Conservation (phyloP, 2,888 invertebrate genomes). For the Cephus sareptanus region DNA sequence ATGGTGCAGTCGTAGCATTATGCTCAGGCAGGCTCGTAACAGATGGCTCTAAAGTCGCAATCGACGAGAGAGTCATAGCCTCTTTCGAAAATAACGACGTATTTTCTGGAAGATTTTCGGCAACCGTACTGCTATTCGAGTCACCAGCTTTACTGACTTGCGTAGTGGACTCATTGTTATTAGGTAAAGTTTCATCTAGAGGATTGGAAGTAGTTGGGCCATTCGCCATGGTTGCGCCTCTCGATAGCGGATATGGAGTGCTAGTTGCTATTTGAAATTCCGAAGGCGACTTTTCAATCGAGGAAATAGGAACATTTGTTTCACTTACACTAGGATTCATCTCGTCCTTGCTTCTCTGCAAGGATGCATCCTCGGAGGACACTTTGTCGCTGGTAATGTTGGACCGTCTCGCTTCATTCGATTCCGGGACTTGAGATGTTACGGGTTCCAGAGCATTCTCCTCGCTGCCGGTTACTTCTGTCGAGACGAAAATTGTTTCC, state of each 20-base stretch:
- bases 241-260: conserved; percentile 39
- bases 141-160: neutral
- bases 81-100: neutral
- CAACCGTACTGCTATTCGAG: conserved; percentile 1
- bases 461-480: conserved; percentile 27
- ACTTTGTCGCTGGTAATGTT: neutral
- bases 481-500: conserved; percentile 12
- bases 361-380: neutral
- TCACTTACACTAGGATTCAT: neutral
- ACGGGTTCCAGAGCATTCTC: conserved; percentile 32
- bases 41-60: neutral
- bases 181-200: neutral
- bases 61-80: neutral
- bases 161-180: neutral
- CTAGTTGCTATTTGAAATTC: conserved; percentile 9
- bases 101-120: neutral
- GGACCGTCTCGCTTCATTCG: neutral
- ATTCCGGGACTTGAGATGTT: conserved; percentile 15
- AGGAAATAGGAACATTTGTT: conserved; percentile 4
- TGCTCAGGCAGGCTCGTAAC: neutral
- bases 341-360: neutral
- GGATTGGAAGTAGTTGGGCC: neutral
- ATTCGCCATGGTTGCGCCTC: neutral
- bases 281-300: conserved; percentile 8
- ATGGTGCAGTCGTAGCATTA: conserved; percentile 3